A percentile compares a stretch with the other conserved stretches of the same genome.
phyloP scores from a whole-genome alignment of 1,140 invertebrate genomes.

The Psilanteris sp. region DNA sequence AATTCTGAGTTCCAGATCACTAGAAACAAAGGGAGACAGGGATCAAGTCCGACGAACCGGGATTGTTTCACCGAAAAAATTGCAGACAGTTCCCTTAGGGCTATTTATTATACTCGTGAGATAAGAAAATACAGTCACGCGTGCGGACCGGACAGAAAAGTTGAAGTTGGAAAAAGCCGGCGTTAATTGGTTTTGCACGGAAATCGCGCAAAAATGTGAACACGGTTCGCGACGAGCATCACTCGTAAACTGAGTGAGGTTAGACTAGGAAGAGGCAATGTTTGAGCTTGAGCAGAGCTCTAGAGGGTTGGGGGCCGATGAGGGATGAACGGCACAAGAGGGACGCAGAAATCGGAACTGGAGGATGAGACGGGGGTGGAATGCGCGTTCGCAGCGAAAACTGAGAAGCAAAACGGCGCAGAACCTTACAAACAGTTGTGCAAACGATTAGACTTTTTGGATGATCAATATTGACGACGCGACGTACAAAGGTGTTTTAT shows the following conservation, averaged over 20 bases:
- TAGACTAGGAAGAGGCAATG: conserved; percentile 60
- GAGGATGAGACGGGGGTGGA: conserved; percentile 59
- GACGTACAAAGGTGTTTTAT: conserved; percentile 5
- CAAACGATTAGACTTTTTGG: conserved; percentile 61
- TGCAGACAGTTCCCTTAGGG: no score
- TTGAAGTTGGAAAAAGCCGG: no score
- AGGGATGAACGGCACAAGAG: conserved; percentile 41
- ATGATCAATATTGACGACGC: conserved; percentile 58
- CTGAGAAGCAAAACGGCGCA: conserved; percentile 58
- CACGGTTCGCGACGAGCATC: conserved; percentile 67
- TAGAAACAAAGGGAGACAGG: no score
- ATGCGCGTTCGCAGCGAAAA: conserved; percentile 58
- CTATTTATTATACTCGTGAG: no score
- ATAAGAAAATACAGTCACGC: no score
- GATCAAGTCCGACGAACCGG: no score
- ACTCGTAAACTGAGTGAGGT: conserved; percentile 69
- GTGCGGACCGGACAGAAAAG: no score
- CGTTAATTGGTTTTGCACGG: conserved; percentile 5
- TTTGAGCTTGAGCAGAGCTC: conserved; percentile 62
- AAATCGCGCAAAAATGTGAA: conserved; percentile 33
- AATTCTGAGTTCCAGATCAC: no score
- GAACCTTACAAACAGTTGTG: conserved; percentile 62
- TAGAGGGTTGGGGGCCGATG: conserved; percentile 53
- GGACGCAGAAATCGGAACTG: conserved; percentile 48
- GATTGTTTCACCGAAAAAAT: no score